phyloP scores from a whole-genome alignment of 2,113 vertebrate species.

The Chamaetylas fuelleborni region DNA sequence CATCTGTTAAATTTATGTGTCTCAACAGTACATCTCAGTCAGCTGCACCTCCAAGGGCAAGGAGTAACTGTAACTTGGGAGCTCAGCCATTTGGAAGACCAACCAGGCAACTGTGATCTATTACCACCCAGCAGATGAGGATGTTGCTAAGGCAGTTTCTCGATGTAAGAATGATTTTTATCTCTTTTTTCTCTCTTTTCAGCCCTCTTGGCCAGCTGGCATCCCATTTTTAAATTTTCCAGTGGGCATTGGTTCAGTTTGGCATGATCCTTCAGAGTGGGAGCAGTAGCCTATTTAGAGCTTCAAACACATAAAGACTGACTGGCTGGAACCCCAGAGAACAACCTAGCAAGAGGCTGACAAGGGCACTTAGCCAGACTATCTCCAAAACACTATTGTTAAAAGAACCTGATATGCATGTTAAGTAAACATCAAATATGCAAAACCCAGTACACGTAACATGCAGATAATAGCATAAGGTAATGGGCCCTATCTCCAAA shows the following conservation, averaged over 20 bases:
- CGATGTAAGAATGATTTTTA: background rate
- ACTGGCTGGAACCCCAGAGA: constrained; percentile 41
- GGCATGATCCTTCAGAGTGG: background rate
- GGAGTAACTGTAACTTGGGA: background rate
- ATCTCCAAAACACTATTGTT: constrained; percentile 8
- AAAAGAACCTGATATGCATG: background rate
- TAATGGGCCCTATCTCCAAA: background rate
- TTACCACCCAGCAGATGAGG: constrained; percentile 1
- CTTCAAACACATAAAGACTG: constrained; percentile 25
- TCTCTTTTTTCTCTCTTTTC: constrained; percentile 2
- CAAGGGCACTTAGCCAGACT: constrained; percentile 28
- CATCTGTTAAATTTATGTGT: constrained; percentile 10
- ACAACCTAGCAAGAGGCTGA: constrained; percentile 13
- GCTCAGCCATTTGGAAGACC: constrained; percentile 11
- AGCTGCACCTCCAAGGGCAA: background rate
- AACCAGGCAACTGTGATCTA: background rate
- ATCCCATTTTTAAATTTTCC: background rate
- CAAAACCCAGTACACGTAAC: background rate
- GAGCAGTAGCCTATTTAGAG: constrained; percentile 46
- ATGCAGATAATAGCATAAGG: background rate
- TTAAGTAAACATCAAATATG: constrained; percentile 27
- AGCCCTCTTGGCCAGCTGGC: constrained; percentile 46
- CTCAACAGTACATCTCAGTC: background rate
- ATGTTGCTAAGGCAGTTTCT: constrained; percentile 26
- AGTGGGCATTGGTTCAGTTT: constrained; percentile 26